These are phyloP conservation scores for Eretmochelys imbricata DNA, from an alignment of 2,113 vertebrate species.

Conservation along the genomic window DNA sequence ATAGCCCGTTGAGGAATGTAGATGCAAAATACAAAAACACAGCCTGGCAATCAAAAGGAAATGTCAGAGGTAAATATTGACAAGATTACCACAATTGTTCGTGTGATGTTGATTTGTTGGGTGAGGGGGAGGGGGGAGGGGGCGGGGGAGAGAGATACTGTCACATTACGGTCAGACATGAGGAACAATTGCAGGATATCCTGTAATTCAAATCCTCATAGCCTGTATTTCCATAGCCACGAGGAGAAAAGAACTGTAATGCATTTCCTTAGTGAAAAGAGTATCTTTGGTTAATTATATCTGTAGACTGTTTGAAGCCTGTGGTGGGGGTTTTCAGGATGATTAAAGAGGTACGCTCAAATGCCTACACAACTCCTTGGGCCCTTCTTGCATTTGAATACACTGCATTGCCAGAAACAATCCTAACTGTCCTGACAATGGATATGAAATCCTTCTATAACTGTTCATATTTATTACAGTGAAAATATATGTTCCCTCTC, in stretches of 20 bases:
- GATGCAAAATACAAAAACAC: not conserved
- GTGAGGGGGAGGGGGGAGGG: rapidly evolving
- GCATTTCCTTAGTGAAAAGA: not conserved
- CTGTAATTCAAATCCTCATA: not conserved
- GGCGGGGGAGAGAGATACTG: not conserved
- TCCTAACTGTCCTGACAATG: not conserved
- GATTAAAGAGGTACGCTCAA: not conserved
- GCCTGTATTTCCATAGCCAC: not conserved
- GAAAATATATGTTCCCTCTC: not conserved
- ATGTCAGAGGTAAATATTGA: not conserved
- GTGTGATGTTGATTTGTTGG: no score
- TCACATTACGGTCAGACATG: not conserved
- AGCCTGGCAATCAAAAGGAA: not conserved
- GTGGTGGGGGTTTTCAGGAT: not conserved
- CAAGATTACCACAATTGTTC: not conserved
- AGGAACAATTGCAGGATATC: slow-evolving; percentile 1
- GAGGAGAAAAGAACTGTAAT: not conserved
- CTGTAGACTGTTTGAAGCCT: not conserved
- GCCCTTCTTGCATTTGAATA: not conserved
- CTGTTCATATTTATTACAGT: not conserved
- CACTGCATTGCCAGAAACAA: not conserved
- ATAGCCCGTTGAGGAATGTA: not conserved
- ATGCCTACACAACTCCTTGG: not conserved
- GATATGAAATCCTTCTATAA: not conserved
- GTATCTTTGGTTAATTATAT: not conserved